Base-by-base conservation (phyloP, 30 jellyfish, hydroid and myxozoan species). In the Turritopsis dohrnii region DNA sequence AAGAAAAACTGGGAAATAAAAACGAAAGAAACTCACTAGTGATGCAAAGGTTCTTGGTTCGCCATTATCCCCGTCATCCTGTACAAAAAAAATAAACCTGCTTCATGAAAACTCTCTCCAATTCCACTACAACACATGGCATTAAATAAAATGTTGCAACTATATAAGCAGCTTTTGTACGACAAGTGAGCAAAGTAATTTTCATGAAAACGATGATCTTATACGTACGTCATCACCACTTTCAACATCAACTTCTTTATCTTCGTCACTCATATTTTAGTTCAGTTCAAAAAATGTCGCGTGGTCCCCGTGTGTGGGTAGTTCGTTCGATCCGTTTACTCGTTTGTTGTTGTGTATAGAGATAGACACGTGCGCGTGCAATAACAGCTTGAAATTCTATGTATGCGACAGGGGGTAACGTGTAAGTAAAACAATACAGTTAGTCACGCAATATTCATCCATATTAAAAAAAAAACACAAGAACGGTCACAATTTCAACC, bases 231-330 rank as follows among this genome's bases (percentile, higher is more conserved):
- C 97, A 71, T 92, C 97, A 25, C 85, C 85, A 84, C 96, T 87
- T 88, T 92, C 97, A n/a, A 92, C 97, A 79, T 92, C 97, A 74
- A 92, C 90, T 22, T 92, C 97, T 60, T 84, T 87, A 79, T 92
- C 97, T 80, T 92, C 97, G 90, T 92, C 97, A 86, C 97, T 92
- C 97, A 92, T 92, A 29, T 69, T 83, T 54, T n/a, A 26, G n/a
- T n/a, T n/a, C 54, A 26, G 31, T 72, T 52, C 18, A 18, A 22
- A 72, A 31, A 72, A 17, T 52, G 30, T 31, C 81, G 52, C 71
- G 71, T 29, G 52, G 21, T 77, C 72, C 0, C 21, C 23, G 28
- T 77, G n/a, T n/a, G n/a, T 29, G 53, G 27, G 71, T 25, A 22
- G 66, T 60, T 28, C 53, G 65, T 75, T 77, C 71, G 19, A 26